Conservation (phyloP, 2,888 invertebrate species). For the Timandra comae region DNA sequence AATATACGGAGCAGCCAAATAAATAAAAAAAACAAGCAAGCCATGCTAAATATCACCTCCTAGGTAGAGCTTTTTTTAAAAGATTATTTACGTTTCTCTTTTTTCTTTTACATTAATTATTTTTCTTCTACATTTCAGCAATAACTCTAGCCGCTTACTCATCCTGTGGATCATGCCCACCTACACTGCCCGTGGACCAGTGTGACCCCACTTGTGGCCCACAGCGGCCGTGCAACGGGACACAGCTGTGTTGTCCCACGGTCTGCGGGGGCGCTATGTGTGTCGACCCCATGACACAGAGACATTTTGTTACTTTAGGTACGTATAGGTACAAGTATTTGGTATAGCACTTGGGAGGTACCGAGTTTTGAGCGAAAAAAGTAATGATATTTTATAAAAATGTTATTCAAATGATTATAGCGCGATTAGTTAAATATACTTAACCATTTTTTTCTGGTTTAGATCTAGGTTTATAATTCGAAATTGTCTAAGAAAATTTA, state of each 20-base stretch:
- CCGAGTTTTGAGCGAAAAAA: too few relatives aligned
- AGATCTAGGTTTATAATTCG: too few relatives aligned
- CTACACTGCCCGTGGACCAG: conserved; percentile 65
- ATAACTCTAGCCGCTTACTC: conserved; percentile 18
- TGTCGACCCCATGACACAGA: conserved; percentile 56
- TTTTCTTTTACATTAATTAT: background rate
- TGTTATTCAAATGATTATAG: too few relatives aligned
- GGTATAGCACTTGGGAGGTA: too few relatives aligned
- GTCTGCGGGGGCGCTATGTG: conserved; percentile 67
- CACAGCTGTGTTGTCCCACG: conserved; percentile 65
- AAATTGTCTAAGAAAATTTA: too few relatives aligned
- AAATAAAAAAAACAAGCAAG: too few relatives aligned
- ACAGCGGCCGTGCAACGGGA: conserved; percentile 42
- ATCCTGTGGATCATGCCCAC: conserved; percentile 58
- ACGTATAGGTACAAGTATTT: too few relatives aligned
- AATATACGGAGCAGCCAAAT: too few relatives aligned
- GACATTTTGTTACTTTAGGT: conserved; percentile 54
- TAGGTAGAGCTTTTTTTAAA: background rate
- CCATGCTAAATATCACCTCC: background rate
- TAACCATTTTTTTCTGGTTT: too few relatives aligned
- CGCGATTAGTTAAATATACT: too few relatives aligned
- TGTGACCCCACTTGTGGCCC: conserved; percentile 63
- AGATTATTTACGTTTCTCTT: background rate
- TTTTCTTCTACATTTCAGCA: conserved; percentile 17
- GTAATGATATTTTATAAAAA: too few relatives aligned